phyloP scores from a whole-genome alignment of 2,113 vertebrate genomes.

The Cynocephalus volans region DNA sequence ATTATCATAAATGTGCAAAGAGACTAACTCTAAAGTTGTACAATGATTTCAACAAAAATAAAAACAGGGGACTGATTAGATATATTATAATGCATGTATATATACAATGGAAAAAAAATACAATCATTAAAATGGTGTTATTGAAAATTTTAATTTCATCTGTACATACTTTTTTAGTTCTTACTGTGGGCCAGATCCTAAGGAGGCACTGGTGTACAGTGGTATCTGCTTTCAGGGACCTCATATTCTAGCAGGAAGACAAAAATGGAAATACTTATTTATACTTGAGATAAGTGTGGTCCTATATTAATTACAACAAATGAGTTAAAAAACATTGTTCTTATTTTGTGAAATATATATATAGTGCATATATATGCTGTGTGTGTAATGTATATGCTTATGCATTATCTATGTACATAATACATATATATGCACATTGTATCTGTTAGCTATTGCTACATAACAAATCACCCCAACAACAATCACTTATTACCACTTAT shows the following conservation, averaged over 20 bases:
- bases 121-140: background rate
- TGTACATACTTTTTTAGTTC: background rate
- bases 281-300: background rate
- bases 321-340: background rate
- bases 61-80: background rate
- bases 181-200: background rate
- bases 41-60: conserved; percentile 32
- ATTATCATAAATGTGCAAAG: background rate
- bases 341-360: background rate
- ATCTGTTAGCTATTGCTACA: background rate
- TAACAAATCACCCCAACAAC: background rate
- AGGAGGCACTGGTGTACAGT: too few species aligned
- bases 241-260: background rate
- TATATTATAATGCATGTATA: background rate
- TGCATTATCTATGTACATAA: background rate
- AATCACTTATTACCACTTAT: background rate
- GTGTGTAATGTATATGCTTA: background rate
- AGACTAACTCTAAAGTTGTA: background rate
- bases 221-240: background rate
- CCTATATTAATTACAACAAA: background rate
- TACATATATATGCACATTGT: background rate
- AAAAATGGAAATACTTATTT: conserved; percentile 47
- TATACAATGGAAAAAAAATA: background rate
- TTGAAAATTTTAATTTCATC: background rate
- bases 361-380: background rate